A percentile compares a stretch with the other conserved stretches of the same genome.
phyloP scores from a whole-genome alignment of 1,140 invertebrate genomes.

The Trichomalopsis sarcophagae region DNA sequence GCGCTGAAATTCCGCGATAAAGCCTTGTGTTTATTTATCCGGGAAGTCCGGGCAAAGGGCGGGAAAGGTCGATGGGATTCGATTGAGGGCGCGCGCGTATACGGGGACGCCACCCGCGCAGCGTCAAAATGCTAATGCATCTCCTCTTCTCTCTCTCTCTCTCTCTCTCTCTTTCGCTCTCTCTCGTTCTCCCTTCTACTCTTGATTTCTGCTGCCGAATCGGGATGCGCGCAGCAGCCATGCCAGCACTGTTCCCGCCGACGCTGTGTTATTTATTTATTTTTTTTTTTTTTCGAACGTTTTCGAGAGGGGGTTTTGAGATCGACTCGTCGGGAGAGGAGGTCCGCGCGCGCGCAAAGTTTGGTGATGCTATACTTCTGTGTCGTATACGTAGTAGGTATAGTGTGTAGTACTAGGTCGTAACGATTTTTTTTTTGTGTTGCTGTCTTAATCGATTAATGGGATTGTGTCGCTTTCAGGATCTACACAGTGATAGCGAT shows the following conservation, averaged over 20 bases:
- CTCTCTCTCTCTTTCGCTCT: neutral
- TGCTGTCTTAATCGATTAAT: neutral
- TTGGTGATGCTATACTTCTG: neutral
- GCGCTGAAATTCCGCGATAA: neutral
- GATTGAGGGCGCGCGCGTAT: conserved; percentile 36
- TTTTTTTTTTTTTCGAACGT: neutral
- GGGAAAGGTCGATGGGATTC: conserved; percentile 43
- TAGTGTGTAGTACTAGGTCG: neutral
- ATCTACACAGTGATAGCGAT: neutral
- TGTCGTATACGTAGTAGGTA: neutral
- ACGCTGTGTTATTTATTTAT: neutral
- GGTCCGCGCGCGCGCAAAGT: conserved; percentile 36
- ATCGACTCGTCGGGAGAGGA: neutral
- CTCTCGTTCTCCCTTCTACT: neutral
- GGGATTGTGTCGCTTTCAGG: neutral
- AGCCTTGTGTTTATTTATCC: neutral
- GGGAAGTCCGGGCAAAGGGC: conserved; percentile 27
- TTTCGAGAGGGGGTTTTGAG: neutral
- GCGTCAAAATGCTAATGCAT: conserved; percentile 43
- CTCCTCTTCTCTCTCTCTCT: neutral
- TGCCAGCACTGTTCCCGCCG: neutral
- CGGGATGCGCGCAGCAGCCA: neutral
- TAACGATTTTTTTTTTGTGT: neutral
- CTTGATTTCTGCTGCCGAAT: conserved; percentile 1
- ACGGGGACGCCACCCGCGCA: conserved; percentile 17